A percentile compares a stretch with the other conserved stretches of the same genome.
These are phyloP conservation scores for Periplaneta americana DNA, from an alignment of 1,140 invertebrate genomes.

Conservation along the genomic window DNA sequence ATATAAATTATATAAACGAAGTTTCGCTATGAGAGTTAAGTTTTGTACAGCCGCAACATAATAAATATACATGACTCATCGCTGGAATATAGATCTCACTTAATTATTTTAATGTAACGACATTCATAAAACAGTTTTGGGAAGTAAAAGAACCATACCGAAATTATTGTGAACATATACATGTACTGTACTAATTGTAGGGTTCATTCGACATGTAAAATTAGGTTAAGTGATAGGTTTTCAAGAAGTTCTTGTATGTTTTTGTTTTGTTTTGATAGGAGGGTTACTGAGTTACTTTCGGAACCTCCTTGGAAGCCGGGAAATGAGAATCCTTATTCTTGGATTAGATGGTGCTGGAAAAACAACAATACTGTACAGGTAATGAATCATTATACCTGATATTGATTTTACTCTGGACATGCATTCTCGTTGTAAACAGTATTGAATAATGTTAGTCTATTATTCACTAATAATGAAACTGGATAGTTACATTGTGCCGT, in stretches of 20 bases:
- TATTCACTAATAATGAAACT: too few species aligned
- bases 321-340: slow-evolving; percentile 97
- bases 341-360: slow-evolving; percentile 97
- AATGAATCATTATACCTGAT: not conserved
- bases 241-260: not conserved
- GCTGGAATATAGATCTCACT: not conserved
- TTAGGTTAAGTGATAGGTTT: not conserved
- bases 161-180: too few species aligned
- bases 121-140: not conserved
- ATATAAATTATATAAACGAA: not conserved
- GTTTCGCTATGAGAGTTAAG: not conserved
- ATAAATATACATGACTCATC: not conserved
- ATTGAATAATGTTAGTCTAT: too few species aligned
- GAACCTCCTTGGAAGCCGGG: slow-evolving; percentile 84
- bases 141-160: too few species aligned
- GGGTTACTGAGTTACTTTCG: slow-evolving; percentile 94
- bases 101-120: not conserved
- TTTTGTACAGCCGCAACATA: not conserved
- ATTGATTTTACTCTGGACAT: not conserved
- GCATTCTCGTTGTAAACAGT: too few species aligned
- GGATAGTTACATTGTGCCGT: not conserved
- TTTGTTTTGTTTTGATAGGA: slow-evolving; percentile 53
- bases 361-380: slow-evolving; percentile 96
- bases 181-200: too few species aligned
- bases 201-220: not conserved